Evolutionary conservation across 2,888 invertebrate species (phyloP).

Genomic region (Acanthosepion lycidas): DNA sequence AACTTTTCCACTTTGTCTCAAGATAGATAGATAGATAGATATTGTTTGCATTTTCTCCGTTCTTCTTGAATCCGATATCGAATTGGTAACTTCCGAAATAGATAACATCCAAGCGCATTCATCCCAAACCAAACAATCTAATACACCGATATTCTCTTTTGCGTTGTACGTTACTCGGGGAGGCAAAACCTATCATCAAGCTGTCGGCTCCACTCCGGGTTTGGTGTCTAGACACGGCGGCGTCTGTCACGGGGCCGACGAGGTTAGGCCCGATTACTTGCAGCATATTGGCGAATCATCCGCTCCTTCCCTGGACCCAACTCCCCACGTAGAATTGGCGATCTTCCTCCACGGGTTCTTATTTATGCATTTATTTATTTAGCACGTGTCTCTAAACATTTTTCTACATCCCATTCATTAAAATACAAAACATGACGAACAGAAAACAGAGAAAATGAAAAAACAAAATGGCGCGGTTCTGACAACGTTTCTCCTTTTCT

Average conservation of each 20-base stretch:
- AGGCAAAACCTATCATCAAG: background rate
- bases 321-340: background rate
- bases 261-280: background rate
- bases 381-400: background rate
- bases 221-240: conserved; percentile 18
- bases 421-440: background rate
- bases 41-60: no score
- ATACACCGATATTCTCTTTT: no score
- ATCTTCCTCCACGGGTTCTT: background rate
- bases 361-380: background rate
- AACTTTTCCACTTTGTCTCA: no score
- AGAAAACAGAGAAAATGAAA: background rate
- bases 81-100: no score
- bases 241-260: conserved; percentile 33
- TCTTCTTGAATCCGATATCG: no score
- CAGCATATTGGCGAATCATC: background rate
- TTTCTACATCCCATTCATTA: background rate
- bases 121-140: no score
- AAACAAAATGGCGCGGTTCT: no score
- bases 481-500: no score
- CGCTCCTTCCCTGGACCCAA: background rate
- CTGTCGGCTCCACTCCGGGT: background rate
- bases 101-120: no score
- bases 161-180: background rate
- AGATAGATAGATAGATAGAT: no score